Percentiles rank a stretch among this genome's conserved stretches.
These are phyloP conservation scores for Toxotes jaculatrix DNA, from an alignment of 2,113 vertebrate species.

Conservation along the genomic window DNA sequence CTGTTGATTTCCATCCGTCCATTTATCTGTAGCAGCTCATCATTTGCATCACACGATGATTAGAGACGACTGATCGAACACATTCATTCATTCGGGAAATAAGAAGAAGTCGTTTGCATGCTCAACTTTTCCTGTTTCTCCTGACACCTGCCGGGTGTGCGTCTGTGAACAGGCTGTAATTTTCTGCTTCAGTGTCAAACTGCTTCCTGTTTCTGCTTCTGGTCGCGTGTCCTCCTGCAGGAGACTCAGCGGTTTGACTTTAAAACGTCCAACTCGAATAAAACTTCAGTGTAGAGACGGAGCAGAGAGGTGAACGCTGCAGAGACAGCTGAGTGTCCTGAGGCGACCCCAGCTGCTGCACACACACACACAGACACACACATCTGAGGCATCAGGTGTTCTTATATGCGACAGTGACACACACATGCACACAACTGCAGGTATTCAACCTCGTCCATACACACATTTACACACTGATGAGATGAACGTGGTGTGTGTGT, in stretches of 20 bases:
- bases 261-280: background rate
- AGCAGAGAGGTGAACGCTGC: background rate
- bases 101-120: background rate
- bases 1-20: no score
- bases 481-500: background rate
- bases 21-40: no score
- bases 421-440: slow-evolving; percentile 9
- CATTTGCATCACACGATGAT: background rate
- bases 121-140: background rate
- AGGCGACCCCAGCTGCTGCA: background rate
- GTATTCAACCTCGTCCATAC: background rate
- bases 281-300: background rate
- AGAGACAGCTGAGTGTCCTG: background rate
- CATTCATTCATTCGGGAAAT: background rate
- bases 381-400: background rate
- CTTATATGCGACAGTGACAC: background rate
- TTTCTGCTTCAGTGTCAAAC: background rate
- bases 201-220: slow-evolving; percentile 16
- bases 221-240: background rate
- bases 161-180: background rate
- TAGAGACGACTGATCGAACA: background rate
- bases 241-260: background rate
- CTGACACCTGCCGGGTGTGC: background rate
- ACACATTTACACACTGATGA: no score
- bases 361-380: slow-evolving; percentile 19